Conservation (phyloP, 2,888 invertebrate species). For the Rotaria socialis region DNA sequence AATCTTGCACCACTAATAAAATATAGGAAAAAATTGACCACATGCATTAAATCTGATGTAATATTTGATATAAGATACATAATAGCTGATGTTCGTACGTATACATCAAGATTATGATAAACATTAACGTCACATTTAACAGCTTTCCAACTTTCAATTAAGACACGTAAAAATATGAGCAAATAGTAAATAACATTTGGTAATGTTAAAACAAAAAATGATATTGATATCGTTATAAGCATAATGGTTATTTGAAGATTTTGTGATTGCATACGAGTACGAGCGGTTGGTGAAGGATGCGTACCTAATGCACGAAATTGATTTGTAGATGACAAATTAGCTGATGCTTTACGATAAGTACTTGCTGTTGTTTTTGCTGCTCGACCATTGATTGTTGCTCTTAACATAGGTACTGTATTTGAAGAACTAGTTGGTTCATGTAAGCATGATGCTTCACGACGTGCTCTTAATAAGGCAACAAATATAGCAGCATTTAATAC, state of each 20-base stretch:
- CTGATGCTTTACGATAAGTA: neutral
- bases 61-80: constrained; percentile 17
- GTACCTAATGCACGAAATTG: neutral
- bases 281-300: neutral
- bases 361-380: neutral
- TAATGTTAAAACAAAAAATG: constrained; percentile 23
- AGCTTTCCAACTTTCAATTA: constrained; percentile 26
- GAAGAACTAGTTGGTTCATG: neutral
- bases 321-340: neutral
- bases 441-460: neutral
- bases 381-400: neutral
- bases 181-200: constrained; percentile 23
- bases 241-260: constrained; percentile 29
- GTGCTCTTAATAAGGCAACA: neutral
- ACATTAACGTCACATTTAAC: neutral
- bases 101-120: neutral
- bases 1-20: constrained; percentile 43
- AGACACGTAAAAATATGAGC: neutral
- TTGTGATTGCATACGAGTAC: constrained; percentile 8
- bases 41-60: constrained; percentile 11
- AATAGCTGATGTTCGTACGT: constrained; percentile 15
- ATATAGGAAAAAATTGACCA: constrained; percentile 41
- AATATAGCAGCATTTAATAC: constrained; percentile 21
- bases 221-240: constrained; percentile 16
- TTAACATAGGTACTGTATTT: neutral